These are phyloP conservation scores for Poeciliopsis gracilis DNA, from an alignment of 2,797 vertebrate genomes.

Conservation along the genomic window DNA sequence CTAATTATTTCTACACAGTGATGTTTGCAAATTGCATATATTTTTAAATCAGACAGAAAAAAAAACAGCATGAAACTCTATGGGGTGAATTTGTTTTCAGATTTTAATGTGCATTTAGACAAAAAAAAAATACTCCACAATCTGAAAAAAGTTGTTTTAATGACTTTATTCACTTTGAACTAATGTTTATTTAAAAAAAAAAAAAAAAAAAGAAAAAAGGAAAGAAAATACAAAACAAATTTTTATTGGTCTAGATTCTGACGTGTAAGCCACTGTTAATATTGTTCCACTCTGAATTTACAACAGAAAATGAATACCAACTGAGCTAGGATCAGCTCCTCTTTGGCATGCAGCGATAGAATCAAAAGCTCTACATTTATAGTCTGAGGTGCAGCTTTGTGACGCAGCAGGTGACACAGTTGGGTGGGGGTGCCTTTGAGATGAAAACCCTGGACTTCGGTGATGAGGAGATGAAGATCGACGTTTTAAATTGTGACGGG, in stretches of 20 bases:
- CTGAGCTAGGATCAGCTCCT: conserved; percentile 15
- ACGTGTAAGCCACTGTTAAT: conserved; percentile 16
- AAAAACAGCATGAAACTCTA: not conserved
- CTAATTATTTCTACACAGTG: not conserved
- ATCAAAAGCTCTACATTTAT: conserved; percentile 18
- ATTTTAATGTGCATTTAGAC: not conserved
- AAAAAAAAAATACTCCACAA: not conserved
- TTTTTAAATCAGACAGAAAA: not conserved
- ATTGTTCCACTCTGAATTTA: conserved; percentile 14
- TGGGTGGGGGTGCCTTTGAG: not conserved
- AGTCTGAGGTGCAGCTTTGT: conserved; percentile 32
- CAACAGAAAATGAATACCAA: not conserved
- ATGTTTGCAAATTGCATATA: not conserved
- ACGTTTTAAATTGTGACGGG: not conserved
- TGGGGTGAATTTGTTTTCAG: not conserved
- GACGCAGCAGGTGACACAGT: not conserved
- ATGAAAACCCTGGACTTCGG: conserved; percentile 16
- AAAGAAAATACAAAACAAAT: conserved; percentile 42
- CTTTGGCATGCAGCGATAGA: conserved; percentile 43
- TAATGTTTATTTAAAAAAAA: conserved; percentile 6
- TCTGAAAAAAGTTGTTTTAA: not conserved
- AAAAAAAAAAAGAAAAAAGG: not conserved
- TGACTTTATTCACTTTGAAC: conserved; percentile 35
- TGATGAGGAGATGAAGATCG: not conserved
- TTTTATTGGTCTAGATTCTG: not conserved